These are phyloP conservation scores for Rousettus madagascariensis DNA, from an alignment of 2,797 vertebrate genomes.

Conservation along the genomic window DNA sequence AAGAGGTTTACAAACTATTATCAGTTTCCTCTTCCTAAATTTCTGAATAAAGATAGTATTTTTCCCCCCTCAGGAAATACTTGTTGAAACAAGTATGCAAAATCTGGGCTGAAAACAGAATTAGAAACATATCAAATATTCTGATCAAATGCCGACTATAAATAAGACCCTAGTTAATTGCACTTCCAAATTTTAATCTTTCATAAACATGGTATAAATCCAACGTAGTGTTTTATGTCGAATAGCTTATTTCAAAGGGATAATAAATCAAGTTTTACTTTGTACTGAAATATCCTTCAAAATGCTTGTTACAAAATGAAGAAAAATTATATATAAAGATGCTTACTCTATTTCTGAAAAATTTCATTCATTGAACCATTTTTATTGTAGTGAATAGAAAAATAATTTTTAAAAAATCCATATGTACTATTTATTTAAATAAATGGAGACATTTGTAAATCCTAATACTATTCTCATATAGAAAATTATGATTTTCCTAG, in stretches of 20 bases:
- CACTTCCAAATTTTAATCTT: conserved; percentile 72
- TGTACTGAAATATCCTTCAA: neutral
- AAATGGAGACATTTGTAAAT: neutral
- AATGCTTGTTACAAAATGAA: neutral
- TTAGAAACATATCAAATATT: conserved; percentile 75
- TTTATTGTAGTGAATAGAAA: neutral
- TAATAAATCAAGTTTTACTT: conserved; percentile 32
- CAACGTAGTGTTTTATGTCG: conserved; percentile 54
- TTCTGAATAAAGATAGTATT: conserved; percentile 16
- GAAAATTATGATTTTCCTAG: neutral
- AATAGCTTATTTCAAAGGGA: conserved; percentile 65
- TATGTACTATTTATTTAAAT: neutral
- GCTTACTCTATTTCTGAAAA: neutral
- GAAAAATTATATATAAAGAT: neutral
- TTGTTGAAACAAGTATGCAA: conserved; percentile 72
- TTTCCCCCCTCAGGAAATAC: neutral
- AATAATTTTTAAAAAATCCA: neutral
- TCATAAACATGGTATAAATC: conserved; percentile 65
- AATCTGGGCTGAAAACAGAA: conserved; percentile 57
- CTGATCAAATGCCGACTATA: conserved; percentile 69
- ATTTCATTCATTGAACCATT: neutral
- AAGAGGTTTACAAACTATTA: neutral
- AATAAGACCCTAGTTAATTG: conserved; percentile 73
- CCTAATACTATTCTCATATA: neutral
- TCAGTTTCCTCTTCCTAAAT: neutral